phyloP scores from a whole-genome alignment of 92 coral and sea anemone species.

The Porites evermanni region DNA sequence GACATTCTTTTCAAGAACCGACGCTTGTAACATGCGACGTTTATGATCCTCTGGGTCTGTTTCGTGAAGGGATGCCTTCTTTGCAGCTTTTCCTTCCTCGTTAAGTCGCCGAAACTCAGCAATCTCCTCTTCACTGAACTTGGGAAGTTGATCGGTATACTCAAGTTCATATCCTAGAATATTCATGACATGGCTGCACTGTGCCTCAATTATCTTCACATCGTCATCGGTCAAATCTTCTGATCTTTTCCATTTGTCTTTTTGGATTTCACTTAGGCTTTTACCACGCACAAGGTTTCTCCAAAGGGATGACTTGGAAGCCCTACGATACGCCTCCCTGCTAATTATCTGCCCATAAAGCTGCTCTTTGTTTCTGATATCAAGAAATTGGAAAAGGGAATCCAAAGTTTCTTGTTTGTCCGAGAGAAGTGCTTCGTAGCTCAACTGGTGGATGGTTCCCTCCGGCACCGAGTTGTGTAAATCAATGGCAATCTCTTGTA shows the following conservation, averaged over 20 bases:
- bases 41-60: neutral
- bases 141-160: neutral
- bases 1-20: neutral
- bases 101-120: neutral
- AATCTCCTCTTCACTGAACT: neutral
- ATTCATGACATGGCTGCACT: neutral
- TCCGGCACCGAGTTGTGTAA: neutral
- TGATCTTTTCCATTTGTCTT: neutral
- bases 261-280: neutral
- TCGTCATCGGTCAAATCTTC: neutral
- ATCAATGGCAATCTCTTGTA: neutral
- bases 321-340: neutral
- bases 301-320: neutral
- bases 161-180: neutral
- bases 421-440: neutral
- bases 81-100: neutral
- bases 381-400: neutral
- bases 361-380: neutral
- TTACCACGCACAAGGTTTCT: neutral
- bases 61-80: neutral
- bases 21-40: neutral
- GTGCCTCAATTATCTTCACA: neutral
- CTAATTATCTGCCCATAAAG: neutral
- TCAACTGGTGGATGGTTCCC: neutral
- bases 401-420: neutral